Percentiles rank a stretch among this genome's conserved stretches.
These are phyloP conservation scores for Calosoma granatense DNA, from an alignment of 1,140 invertebrate genomes.

Conservation along the genomic window DNA sequence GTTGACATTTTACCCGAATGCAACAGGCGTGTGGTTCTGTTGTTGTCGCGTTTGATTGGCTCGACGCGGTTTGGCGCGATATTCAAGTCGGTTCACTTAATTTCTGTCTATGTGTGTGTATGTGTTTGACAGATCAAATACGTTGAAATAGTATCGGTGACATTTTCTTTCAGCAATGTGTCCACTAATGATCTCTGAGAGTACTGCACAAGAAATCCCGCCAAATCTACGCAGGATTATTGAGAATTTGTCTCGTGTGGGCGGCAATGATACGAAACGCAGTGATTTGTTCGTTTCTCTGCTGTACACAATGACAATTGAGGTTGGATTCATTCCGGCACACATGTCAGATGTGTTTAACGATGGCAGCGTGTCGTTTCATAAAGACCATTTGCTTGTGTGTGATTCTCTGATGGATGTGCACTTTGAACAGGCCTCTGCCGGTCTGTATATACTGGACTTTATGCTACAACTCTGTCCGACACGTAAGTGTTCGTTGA, in stretches of 20 bases:
- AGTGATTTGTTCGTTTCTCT: slow-evolving; percentile 26
- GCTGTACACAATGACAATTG: slow-evolving; percentile 29
- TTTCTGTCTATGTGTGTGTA: too few relatives aligned
- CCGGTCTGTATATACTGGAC: too few relatives aligned
- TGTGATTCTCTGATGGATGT: too few relatives aligned
- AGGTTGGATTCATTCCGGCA: slow-evolving; percentile 26
- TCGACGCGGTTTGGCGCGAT: not conserved
- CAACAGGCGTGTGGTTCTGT: not conserved
- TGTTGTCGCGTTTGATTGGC: not conserved
- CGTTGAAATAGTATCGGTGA: slow-evolving; percentile 6
- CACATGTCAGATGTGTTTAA: slow-evolving; percentile 13
- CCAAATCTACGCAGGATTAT: slow-evolving; percentile 18
- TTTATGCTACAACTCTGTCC: not conserved
- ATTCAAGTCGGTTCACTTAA: too few relatives aligned
- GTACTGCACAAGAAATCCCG: slow-evolving; percentile 18
- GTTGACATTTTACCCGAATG: not conserved
- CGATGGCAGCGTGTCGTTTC: slow-evolving; percentile 19
- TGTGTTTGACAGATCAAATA: not conserved
- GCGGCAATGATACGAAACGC: slow-evolving; percentile 12
- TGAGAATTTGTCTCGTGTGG: slow-evolving; percentile 9
- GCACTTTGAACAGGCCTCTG: too few relatives aligned
- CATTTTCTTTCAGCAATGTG: slow-evolving; percentile 26
- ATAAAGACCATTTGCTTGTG: slow-evolving; percentile 21
- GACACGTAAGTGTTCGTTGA: not conserved
- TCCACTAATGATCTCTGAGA: slow-evolving; percentile 20